A percentile compares a stretch with the other conserved stretches of the same genome.
Evolutionary conservation across 30 jellyfish, hydroid and myxozoan genomes (phyloP).

Genomic region (Hydractinia symbiolongicarpus): DNA sequence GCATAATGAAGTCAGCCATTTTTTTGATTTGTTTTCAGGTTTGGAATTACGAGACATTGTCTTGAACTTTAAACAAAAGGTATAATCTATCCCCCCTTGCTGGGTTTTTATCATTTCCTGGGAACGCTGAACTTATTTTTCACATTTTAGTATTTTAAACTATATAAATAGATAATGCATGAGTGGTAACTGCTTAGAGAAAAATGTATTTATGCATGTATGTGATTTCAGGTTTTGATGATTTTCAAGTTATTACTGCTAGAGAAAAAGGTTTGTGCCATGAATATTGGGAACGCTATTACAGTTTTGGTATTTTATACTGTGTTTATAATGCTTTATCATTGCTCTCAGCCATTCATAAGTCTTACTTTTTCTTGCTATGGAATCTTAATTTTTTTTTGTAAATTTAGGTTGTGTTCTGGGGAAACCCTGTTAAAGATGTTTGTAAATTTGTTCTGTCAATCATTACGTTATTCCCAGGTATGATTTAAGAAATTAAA

Average conservation of each 20-base stretch:
- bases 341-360: too few species aligned
- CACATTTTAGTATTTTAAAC: background rate
- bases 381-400: background rate
- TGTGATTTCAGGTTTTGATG: slow-evolving; percentile 49
- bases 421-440: slow-evolving; percentile 81
- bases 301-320: too few species aligned
- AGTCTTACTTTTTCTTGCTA: too few species aligned
- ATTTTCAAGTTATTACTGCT: slow-evolving; percentile 51
- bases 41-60: slow-evolving; percentile 51
- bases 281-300: too few species aligned
- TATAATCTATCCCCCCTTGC: background rate
- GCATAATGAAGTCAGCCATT: background rate
- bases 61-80: slow-evolving; percentile 54
- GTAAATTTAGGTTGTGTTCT: slow-evolving; percentile 54
- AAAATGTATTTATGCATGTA: background rate
- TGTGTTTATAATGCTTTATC: too few species aligned
- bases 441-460: slow-evolving; percentile 62
- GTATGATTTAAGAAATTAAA: slow-evolving; percentile 15
- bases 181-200: background rate
- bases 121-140: background rate
- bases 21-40: slow-evolving; percentile 18
- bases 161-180: background rate
- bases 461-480: slow-evolving; percentile 61
- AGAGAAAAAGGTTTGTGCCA: slow-evolving; percentile 62
- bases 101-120: background rate